Evolutionary conservation across 2,888 invertebrate species (phyloP).

Genomic region (Trichopria drosophilae): DNA sequence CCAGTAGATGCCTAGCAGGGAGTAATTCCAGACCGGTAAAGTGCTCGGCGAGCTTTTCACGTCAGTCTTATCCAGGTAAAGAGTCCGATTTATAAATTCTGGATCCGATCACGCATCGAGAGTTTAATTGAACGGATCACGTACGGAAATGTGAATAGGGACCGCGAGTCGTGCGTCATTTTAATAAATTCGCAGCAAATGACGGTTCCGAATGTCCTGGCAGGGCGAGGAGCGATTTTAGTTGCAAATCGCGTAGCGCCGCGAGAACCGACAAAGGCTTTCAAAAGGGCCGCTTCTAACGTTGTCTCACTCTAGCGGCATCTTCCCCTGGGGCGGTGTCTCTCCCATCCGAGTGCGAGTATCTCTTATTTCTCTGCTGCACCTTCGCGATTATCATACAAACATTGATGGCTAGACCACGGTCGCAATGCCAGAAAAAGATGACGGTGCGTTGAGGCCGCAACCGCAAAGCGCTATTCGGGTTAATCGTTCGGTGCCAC

Average conservation of each 20-base stretch:
- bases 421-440: slow-evolving; percentile 52
- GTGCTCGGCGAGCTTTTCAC: too few relatives aligned
- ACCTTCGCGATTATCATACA: slow-evolving; percentile 57
- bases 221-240: slow-evolving; percentile 53
- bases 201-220: slow-evolving; percentile 39
- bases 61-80: too few relatives aligned
- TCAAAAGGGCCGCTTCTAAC: slow-evolving; percentile 40
- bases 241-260: slow-evolving; percentile 58
- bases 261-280: slow-evolving; percentile 49
- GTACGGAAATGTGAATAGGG: too few relatives aligned
- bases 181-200: slow-evolving; percentile 57
- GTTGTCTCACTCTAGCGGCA: slow-evolving; percentile 32
- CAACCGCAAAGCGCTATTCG: slow-evolving; percentile 46
- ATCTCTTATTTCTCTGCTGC: slow-evolving; percentile 52
- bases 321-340: slow-evolving; percentile 18
- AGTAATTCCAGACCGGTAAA: too few relatives aligned
- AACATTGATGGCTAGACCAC: slow-evolving; percentile 52
- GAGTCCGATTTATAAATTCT: too few relatives aligned
- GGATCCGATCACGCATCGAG: too few relatives aligned
- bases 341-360: slow-evolving; percentile 35
- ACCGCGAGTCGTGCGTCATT: slow-evolving; percentile 44
- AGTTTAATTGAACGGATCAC: too few relatives aligned
- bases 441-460: slow-evolving; percentile 14
- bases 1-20: too few relatives aligned
- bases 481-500: slow-evolving; percentile 43